phyloP scores from a whole-genome alignment of 2,888 invertebrate species.

The Dorcus hopei region DNA sequence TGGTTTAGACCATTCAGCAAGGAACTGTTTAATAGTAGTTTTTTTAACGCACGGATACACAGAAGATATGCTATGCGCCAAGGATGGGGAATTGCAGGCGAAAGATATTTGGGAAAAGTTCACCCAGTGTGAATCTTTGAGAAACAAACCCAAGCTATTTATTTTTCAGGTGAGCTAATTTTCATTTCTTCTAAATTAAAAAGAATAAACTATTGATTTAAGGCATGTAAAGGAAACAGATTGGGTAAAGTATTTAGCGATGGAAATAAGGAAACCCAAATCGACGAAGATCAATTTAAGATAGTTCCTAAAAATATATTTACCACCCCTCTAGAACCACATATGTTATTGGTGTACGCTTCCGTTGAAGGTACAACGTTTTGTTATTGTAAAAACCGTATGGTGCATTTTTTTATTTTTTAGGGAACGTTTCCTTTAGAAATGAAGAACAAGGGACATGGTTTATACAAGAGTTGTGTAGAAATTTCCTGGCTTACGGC shows the following conservation, averaged over 20 bases:
- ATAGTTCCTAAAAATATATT: too few species aligned
- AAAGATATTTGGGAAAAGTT: conserved; percentile 36
- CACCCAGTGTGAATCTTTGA: conserved; percentile 25
- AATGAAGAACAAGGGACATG: conserved; percentile 36
- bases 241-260: too few species aligned
- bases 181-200: too few species aligned
- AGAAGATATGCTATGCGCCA: conserved; percentile 30
- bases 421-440: conserved; percentile 35
- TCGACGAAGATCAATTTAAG: too few species aligned
- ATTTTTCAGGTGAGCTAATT: conserved; percentile 37
- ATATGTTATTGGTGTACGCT: too few species aligned
- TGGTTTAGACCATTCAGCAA: conserved; percentile 26
- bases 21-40: conserved; percentile 38
- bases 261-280: too few species aligned
- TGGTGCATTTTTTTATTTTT: background rate
- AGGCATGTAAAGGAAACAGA: too few species aligned
- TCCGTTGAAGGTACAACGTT: too few species aligned
- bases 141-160: conserved; percentile 43
- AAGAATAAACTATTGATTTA: too few species aligned
- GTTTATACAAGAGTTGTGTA: conserved; percentile 45
- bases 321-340: too few species aligned
- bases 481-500: conserved; percentile 37
- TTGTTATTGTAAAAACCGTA: too few species aligned
- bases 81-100: conserved; percentile 27
- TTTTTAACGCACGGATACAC: conserved; percentile 40